Evolutionary conservation across 2,888 invertebrate genomes (phyloP), one percentile per base, ranked within the genome.

Genomic region (Rhagophthalmus giganteus): DNA sequence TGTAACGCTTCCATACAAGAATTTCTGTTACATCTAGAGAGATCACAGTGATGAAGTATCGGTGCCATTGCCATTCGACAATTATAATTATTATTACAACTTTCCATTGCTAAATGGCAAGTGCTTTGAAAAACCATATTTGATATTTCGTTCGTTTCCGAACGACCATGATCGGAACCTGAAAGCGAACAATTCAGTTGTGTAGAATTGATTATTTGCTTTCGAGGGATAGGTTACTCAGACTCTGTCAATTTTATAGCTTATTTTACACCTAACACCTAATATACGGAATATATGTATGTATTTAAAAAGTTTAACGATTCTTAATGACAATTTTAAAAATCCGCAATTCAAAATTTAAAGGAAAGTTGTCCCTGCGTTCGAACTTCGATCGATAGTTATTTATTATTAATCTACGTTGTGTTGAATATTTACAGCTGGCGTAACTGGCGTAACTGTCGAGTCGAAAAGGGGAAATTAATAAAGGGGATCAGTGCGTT

Each of bases 1-100:
- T 92, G 86, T 64, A 94, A 76, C 39, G 92, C 88, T 57, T 86
- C 82, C 92, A 92, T 92, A 75, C 94, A 94, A 51, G 89, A 87
- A 69, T 90, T 88, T 57, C 90, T 81, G 72, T 88, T 87, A 75
- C 93, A 94, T 60, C 85, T 79, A 61, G 81, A 79, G 65, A 80
- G 75, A 68, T 90, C 89, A 71, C 94, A 94, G 73, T 87, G 86
- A 76, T 85, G 87, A 65, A 93, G 80, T 62, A 93, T 88, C n/a
- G 91, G 90, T 40, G 90, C 87, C 66, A 93, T 78, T 46, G 89
- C 83, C 63, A 81, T 79, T 71, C 85, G 84, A 73, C 93, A 93
- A 69, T 86, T 85, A 65, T 83, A 81, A 77, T 92, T 87, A 74
- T 86, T 88, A 75, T 90, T 89, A 77, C 87, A 90, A 54, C 85